Evolutionary conservation across 2,113 vertebrate genomes (phyloP).

Genomic region (Hydrochoerus hydrochaeris): DNA sequence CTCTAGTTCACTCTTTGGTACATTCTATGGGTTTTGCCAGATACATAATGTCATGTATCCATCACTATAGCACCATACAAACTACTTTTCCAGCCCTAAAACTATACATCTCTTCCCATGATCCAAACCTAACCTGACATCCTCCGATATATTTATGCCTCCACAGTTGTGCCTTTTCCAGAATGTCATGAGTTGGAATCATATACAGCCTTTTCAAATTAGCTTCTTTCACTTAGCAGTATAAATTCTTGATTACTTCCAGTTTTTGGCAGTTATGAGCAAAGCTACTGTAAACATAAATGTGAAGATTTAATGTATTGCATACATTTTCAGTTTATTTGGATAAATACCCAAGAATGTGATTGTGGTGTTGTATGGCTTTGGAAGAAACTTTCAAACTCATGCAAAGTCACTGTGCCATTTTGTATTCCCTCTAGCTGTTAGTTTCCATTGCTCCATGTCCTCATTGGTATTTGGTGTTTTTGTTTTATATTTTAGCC

Average conservation of each 20-base stretch:
- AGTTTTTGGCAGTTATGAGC: not conserved
- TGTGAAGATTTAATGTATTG: not conserved
- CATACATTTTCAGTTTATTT: not conserved
- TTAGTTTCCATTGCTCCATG: not conserved
- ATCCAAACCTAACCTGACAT: not conserved
- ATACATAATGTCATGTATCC: not conserved
- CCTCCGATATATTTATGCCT: not conserved
- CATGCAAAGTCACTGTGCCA: not conserved
- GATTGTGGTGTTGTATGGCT: not conserved
- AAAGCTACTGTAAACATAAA: not conserved
- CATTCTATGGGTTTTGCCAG: not conserved
- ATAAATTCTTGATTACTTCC: not conserved
- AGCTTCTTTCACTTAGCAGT: not conserved
- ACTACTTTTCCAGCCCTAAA: not conserved
- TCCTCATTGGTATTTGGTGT: not conserved
- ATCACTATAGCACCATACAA: not conserved
- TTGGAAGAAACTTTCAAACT: not conserved
- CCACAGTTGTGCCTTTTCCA: not conserved
- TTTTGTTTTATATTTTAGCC: not conserved
- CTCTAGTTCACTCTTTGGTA: not conserved
- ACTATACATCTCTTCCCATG: not conserved
- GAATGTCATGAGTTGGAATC: not conserved
- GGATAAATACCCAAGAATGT: not conserved
- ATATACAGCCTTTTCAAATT: not conserved
- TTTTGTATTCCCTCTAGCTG: not conserved